A percentile compares a stretch with the other conserved stretches of the same genome.
These are phyloP conservation scores for Aspidiotus destructor DNA, from an alignment of 2,888 invertebrate species.

Conservation along the genomic window DNA sequence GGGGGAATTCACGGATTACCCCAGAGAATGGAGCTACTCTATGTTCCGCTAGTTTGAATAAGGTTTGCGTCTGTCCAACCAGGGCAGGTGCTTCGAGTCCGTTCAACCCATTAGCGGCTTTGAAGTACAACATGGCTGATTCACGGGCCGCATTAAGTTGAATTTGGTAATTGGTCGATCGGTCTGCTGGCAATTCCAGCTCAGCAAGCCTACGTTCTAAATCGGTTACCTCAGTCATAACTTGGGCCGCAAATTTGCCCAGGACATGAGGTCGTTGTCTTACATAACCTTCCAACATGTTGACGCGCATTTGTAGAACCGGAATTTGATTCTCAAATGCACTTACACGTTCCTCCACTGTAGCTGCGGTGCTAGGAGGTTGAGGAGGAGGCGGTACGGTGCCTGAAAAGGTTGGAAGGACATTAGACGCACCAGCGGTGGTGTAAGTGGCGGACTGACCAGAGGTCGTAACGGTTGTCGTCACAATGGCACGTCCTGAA, in stretches of 20 bases:
- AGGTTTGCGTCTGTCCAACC: background rate
- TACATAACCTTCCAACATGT: background rate
- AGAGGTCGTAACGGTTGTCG: background rate
- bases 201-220: background rate
- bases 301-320: background rate
- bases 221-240: background rate
- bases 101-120: background rate
- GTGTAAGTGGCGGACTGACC: background rate
- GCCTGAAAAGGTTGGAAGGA: background rate
- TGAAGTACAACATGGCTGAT: background rate
- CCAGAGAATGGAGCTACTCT: background rate
- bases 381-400: background rate
- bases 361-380: background rate
- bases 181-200: background rate
- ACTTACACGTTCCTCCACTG: background rate
- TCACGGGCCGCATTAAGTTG: background rate
- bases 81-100: background rate
- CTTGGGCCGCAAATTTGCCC: background rate
- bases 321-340: background rate
- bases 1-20: background rate
- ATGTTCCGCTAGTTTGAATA: background rate
- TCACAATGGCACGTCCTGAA: background rate
- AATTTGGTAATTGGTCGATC: background rate
- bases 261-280: background rate
- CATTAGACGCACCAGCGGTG: background rate